These are phyloP conservation scores for Chelonia mydas DNA, from an alignment of 2,797 vertebrate genomes.

Conservation along the genomic window DNA sequence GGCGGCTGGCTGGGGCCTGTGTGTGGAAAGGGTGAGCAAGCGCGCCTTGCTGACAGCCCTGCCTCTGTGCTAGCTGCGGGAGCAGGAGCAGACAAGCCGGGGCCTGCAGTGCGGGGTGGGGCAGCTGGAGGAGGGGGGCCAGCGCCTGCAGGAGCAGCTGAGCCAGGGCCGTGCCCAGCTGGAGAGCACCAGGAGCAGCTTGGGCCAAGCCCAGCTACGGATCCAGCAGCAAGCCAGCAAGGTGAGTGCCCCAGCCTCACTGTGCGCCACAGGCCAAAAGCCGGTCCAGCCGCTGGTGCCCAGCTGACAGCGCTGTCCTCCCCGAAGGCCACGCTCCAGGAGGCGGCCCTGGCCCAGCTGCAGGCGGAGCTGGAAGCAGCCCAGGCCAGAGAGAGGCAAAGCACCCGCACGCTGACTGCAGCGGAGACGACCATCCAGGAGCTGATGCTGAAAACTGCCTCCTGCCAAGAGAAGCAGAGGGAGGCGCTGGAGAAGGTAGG, in stretches of 20 bases:
- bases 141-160: slow-evolving; percentile 51
- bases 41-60: fast-evolving
- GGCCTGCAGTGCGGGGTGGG: neutral
- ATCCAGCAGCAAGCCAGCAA: slow-evolving; percentile 55
- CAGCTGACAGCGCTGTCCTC: neutral
- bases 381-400: slow-evolving; percentile 37
- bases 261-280: fast-evolving
- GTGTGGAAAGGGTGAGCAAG: too few relatives aligned
- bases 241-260: slow-evolving; percentile 22
- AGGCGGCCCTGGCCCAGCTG: slow-evolving; percentile 53
- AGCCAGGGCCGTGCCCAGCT: neutral
- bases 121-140: slow-evolving; percentile 59
- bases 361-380: slow-evolving; percentile 63
- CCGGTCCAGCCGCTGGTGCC: neutral
- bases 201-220: slow-evolving; percentile 20
- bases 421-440: slow-evolving; percentile 62
- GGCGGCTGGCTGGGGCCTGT: fast-evolving
- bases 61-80: neutral
- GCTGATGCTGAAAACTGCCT: slow-evolving; percentile 58
- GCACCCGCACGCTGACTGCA: slow-evolving; percentile 35
- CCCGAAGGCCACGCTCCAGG: slow-evolving; percentile 32
- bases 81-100: neutral
- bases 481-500: slow-evolving; percentile 73
- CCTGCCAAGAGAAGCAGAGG: slow-evolving; percentile 64
- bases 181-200: slow-evolving; percentile 1